Percentiles rank a stretch among this genome's conserved stretches.
These are phyloP conservation scores for Limanda limanda DNA, from an alignment of 2,113 vertebrate genomes.

Conservation along the genomic window DNA sequence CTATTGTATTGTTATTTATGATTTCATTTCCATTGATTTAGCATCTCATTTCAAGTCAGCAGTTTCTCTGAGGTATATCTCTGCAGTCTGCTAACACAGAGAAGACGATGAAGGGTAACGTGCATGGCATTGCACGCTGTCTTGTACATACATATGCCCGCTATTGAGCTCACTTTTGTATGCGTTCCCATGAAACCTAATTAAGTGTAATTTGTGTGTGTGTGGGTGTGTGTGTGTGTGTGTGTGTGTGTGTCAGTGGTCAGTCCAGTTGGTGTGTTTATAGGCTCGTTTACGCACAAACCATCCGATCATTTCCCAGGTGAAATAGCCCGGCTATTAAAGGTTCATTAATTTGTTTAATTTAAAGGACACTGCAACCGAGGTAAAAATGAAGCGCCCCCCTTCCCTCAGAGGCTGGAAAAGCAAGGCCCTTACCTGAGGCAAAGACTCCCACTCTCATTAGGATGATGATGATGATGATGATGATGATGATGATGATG, in stretches of 20 bases:
- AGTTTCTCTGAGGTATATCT: conserved; percentile 32
- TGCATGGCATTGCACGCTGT: background rate
- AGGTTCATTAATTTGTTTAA: conserved; percentile 82
- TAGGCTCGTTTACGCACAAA: conserved; percentile 25
- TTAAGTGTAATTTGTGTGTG: conserved; percentile 24
- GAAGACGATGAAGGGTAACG: conserved; percentile 15
- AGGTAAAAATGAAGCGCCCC: conserved; percentile 66
- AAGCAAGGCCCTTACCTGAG: conserved; percentile 78
- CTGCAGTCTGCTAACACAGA: conserved; percentile 18
- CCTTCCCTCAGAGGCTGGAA: conserved; percentile 59
- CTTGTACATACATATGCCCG: background rate
- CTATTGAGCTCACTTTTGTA: conserved; percentile 20
- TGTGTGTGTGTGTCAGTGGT: conserved; percentile 10
- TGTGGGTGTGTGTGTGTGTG: background rate
- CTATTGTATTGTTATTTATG: conserved; percentile 50
- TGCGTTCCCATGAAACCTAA: conserved; percentile 43
- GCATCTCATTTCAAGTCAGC: conserved; percentile 56
- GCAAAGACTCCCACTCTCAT: conserved; percentile 82
- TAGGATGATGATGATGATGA: conserved; percentile 61
- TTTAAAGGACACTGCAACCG: conserved; percentile 79
- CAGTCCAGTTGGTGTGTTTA: conserved; percentile 46
- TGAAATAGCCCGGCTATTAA: conserved; percentile 71
- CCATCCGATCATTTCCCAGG: conserved; percentile 48
- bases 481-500: conserved; percentile 74
- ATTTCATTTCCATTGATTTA: conserved; percentile 57